These are phyloP conservation scores for Myrmecophaga tridactyla DNA, from an alignment of 2,113 vertebrate species.

Conservation along the genomic window DNA sequence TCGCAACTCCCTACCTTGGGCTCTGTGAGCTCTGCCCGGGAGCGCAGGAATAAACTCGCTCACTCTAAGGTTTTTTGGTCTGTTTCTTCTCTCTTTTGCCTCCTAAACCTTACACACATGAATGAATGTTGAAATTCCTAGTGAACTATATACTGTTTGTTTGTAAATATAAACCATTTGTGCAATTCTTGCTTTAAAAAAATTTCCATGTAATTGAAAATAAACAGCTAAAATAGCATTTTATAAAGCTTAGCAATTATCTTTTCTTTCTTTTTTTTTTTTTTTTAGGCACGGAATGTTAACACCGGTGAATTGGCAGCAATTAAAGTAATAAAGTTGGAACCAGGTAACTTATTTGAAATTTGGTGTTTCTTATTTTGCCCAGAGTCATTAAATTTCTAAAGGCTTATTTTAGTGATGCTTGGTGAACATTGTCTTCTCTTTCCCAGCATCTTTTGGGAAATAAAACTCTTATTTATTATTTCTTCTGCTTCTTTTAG, in stretches of 20 bases:
- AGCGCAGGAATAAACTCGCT: no score
- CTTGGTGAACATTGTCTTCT: not conserved
- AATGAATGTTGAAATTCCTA: slow-evolving; percentile 6
- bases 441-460: not conserved
- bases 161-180: slow-evolving; percentile 11
- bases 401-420: slow-evolving; percentile 5
- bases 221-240: slow-evolving; percentile 21
- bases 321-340: slow-evolving; percentile 99
- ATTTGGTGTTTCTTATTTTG: slow-evolving; percentile 48
- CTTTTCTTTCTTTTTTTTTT: slow-evolving; percentile 15
- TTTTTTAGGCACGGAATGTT: slow-evolving; percentile 94
- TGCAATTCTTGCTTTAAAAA: not conserved
- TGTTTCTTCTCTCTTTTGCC: no score
- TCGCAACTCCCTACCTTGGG: no score
- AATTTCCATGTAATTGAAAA: slow-evolving; percentile 12
- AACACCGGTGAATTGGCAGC: slow-evolving; percentile 94
- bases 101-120: no score
- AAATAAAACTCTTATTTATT: not conserved
- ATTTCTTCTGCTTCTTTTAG: not conserved
- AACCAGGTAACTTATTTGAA: slow-evolving; percentile 89
- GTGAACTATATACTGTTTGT: not conserved
- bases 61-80: no score
- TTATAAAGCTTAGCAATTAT: slow-evolving; percentile 45
- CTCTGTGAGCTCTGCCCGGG: no score
- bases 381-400: not conserved